phyloP scores from a whole-genome alignment of 2,113 vertebrate species.

The Daphoenositta chrysoptera region DNA sequence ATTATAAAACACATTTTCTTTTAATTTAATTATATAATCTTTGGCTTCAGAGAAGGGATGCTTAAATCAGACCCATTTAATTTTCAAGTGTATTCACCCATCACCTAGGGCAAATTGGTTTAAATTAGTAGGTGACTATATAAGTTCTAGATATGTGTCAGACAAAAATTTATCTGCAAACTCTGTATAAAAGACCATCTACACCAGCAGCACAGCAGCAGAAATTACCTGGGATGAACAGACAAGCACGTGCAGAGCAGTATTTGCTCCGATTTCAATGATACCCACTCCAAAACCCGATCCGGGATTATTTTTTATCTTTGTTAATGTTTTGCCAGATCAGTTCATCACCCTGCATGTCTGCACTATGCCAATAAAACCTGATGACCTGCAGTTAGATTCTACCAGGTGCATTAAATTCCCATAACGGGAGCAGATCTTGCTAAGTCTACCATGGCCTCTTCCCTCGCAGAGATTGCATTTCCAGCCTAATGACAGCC shows the following conservation, averaged over 20 bases:
- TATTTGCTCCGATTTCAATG: neutral
- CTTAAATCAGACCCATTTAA: constrained; percentile 52
- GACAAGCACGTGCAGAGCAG: neutral
- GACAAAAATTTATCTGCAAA: constrained; percentile 9
- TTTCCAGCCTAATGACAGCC: constrained; percentile 47
- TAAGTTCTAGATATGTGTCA: constrained; percentile 17
- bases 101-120: constrained; percentile 34
- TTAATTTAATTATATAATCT: constrained; percentile 71
- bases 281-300: neutral
- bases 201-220: neutral
- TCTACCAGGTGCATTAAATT: constrained; percentile 66
- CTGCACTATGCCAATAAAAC: constrained; percentile 54
- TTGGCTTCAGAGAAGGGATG: constrained; percentile 46
- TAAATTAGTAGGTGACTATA: constrained; percentile 43
- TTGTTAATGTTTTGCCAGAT: constrained; percentile 52
- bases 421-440: constrained; percentile 48
- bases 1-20: constrained; percentile 65
- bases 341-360: constrained; percentile 43
- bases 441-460: constrained; percentile 47
- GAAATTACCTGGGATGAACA: neutral
- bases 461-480: constrained; percentile 37
- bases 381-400: constrained; percentile 63
- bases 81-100: constrained; percentile 47
- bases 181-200: neutral
- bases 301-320: neutral